Percentiles rank a stretch among this genome's conserved stretches.
phyloP scores from a whole-genome alignment of 2,888 invertebrate species.

The Nephrotoma appendiculata region DNA sequence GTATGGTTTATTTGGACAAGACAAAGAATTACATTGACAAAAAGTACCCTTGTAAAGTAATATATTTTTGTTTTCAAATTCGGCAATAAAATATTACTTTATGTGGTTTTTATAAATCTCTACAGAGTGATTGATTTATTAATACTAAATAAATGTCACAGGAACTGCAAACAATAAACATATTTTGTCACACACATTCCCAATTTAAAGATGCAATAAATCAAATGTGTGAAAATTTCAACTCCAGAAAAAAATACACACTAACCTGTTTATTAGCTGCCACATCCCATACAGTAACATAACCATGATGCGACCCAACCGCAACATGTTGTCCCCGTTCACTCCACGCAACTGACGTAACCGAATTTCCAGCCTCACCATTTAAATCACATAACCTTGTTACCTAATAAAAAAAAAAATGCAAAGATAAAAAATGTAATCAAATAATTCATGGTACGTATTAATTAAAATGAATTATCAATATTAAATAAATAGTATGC shows the following conservation, averaged over 20 bases:
- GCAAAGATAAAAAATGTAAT: not conserved
- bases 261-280: constrained; percentile 72
- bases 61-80: too few relatives aligned
- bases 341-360: constrained; percentile 98
- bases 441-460: not conserved
- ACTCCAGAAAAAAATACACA: not conserved
- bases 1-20: too few relatives aligned
- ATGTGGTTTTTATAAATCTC: not conserved
- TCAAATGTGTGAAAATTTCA: not conserved
- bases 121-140: not conserved
- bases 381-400: constrained; percentile 91
- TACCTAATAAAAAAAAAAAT: constrained; percentile 39
- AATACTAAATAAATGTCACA: not conserved
- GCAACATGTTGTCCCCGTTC: constrained; percentile 93
- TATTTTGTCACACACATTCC: not conserved
- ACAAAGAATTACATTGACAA: too few relatives aligned
- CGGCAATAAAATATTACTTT: not conserved
- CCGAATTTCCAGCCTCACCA: constrained; percentile 73
- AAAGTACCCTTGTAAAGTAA: too few relatives aligned
- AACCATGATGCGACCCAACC: constrained; percentile 94
- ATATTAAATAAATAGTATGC: not conserved
- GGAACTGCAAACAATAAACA: not conserved
- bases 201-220: not conserved
- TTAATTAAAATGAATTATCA: not conserved
- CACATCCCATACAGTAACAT: constrained; percentile 97